Conservation (phyloP, 1,140 invertebrate species). For the Apis dorsata region DNA sequence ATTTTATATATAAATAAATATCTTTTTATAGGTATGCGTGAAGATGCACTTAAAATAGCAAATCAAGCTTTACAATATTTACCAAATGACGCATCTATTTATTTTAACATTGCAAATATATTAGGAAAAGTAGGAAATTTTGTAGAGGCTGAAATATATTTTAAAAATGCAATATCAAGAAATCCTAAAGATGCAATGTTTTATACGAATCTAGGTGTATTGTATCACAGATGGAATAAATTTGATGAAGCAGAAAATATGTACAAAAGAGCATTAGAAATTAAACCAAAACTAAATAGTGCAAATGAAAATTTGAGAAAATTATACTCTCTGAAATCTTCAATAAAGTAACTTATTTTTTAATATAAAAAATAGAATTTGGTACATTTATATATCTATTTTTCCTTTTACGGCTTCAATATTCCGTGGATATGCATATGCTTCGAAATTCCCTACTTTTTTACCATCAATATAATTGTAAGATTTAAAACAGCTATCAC, state of each 20-base stretch:
- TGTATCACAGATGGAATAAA: conserved; percentile 96
- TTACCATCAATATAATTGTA: conserved; percentile 84
- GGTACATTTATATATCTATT: not conserved
- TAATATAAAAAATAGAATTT: not conserved
- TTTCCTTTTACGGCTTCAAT: conserved; percentile 1
- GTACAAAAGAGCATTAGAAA: conserved; percentile 87
- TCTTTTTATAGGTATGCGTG: conserved; percentile 80
- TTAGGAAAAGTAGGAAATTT: conserved; percentile 90
- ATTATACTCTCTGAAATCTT: conserved; percentile 53
- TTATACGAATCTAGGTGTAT: conserved; percentile 93
- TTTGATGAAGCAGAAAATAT: conserved; percentile 85
- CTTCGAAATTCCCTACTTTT: conserved; percentile 78
- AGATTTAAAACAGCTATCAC: conserved; percentile 83
- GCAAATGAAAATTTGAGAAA: conserved; percentile 85
- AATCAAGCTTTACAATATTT: conserved; percentile 85
- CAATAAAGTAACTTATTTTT: conserved; percentile 53
- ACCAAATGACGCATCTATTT: conserved; percentile 86
- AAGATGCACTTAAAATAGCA: conserved; percentile 86
- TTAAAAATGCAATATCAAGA: conserved; percentile 86
- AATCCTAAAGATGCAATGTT: conserved; percentile 87
- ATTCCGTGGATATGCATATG: conserved; percentile 73
- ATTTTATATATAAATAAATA: not conserved
- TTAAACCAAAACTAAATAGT: conserved; percentile 86
- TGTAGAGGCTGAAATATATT: conserved; percentile 89
- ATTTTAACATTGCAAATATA: conserved; percentile 94